Conservation (phyloP, 2,888 invertebrate species). For the Dryococelus australis region DNA sequence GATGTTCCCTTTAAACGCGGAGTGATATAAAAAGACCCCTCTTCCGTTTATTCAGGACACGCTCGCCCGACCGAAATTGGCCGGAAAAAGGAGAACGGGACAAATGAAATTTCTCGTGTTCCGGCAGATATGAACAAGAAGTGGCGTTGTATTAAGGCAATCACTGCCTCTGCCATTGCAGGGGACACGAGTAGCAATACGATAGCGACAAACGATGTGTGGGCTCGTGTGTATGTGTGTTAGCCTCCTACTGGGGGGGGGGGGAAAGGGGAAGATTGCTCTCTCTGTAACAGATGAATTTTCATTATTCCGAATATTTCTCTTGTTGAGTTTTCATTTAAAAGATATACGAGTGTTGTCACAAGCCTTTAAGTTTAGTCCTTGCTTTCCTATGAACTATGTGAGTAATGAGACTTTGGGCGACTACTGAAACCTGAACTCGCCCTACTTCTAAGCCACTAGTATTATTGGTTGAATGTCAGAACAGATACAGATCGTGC, state of each 20-base stretch:
- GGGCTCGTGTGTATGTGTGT: neutral
- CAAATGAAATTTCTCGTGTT: neutral
- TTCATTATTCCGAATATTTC: no score
- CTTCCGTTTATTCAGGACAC: neutral
- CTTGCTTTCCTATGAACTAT: no score
- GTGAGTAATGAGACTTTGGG: no score
- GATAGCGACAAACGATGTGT: neutral
- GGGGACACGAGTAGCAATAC: neutral
- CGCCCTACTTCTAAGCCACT: no score
- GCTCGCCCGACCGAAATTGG: neutral
- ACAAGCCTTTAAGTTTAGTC: no score
- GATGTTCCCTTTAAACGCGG: neutral
- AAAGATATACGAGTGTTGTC: no score
- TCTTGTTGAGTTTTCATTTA: no score
- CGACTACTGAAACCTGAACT: no score
- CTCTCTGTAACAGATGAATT: no score
- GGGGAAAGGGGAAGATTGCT: no score
- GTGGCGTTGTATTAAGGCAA: neutral
- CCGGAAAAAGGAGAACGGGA: neutral
- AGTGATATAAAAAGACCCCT: neutral
- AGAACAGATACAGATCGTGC: no score
- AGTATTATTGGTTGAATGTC: no score
- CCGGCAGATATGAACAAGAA: slow-evolving; percentile 9
- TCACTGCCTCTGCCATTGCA: neutral
- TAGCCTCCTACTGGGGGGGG: neutral